Base-by-base conservation (phyloP, 1,140 invertebrate genomes). In the Adoxophyes honmai region DNA sequence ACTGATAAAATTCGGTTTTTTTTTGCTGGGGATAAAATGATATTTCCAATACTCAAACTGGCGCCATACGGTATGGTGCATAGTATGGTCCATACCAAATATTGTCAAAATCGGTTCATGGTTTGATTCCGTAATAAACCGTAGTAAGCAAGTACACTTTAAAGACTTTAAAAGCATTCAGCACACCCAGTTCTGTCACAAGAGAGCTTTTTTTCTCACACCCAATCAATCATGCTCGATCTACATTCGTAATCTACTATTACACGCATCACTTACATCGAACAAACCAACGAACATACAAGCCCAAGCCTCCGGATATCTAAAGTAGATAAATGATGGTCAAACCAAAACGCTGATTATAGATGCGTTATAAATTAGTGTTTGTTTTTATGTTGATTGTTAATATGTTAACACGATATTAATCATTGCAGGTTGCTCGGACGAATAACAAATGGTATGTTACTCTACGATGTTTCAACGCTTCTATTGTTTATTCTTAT, bases 361-460 rank as follows among this genome's bases (percentile, higher is more conserved):
- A 81, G 82, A 81, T 81, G 76, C 73, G 67, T 73, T 79, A 85
- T 76, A 79, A 79, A 81, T 85, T 72, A 73, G 72, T 71, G 64
- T 66, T 67, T 68, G 74, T 70, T 69, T 28, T 69, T 48, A 36
- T 61, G 42, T 71, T 82, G 75, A 82, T 81, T 81, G 69, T 79
- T 77, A 60, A 48, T 14, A 48, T 21, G 42, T 16, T 48, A 33
- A 10, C 42, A 28, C 21, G 16, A 48, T 48, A 48, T 48, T 48
- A 48, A 48, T 48, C 42, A 18, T 48, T 33, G 63, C 51, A 52
- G 51, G 44, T 54, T 71, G 13, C 39, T 3, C 8, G 4, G 39
- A 44, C 11, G 15, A 15, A 18, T 44, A 13, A 44, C 14, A 44
- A 15, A 44, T 15, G 14, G 14, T 44, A 21, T n/a, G 48, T 33